Base-by-base conservation (phyloP, 64 coral and sea anemone species). In the Pachyseris speciosa region DNA sequence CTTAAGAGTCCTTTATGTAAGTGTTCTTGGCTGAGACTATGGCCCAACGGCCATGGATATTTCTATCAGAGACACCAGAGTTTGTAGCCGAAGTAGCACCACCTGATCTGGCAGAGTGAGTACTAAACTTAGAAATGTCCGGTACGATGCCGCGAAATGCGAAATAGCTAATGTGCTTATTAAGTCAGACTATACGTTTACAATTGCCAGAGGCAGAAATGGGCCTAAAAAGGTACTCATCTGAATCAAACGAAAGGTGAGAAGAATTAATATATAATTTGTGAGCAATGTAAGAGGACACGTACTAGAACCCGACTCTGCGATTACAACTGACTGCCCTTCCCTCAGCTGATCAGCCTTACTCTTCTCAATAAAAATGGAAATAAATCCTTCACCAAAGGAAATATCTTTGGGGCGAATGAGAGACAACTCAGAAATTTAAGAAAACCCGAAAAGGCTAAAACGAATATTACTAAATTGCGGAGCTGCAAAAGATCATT, bases 271-370 rank as follows among this genome's bases (percentile, higher is more conserved):
- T 31, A 40, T 84, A 84, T 41, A n/a, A 27, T 39, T 84, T 57
- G 4, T 57, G 4, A 84, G 28, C 25, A 79, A 10, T 25, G 41
- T 11, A 4, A 86, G 39, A 24, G 83, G 83, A 67, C 83, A 70
- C 45, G 66, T 1, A 31, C 33, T n/a, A 28, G 84, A 86, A n/a
- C 84, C 84, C 2, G 63, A 86, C 68, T 87, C 84, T 11, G 67
- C 65, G 2, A 73, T 87, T 22, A 93, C 59, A 3, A 78, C 38
- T 3, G 72, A 52, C 37, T 76, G 39, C 25, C 81, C 70, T 3
- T 92, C 81, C n/a, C 90, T 92, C 16, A 92, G 33, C 25, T 77
- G 71, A 57, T 92, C 81, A 10, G 90, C 37, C 52, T 92, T 92
- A 30, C 83, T 78, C 3, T 73, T 92, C 7, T 48, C 25, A 29